A percentile compares a stretch with the other conserved stretches of the same genome.
These are phyloP conservation scores for Halcyon smyrnensis DNA, from an alignment of 2,797 vertebrate species.

Conservation along the genomic window DNA sequence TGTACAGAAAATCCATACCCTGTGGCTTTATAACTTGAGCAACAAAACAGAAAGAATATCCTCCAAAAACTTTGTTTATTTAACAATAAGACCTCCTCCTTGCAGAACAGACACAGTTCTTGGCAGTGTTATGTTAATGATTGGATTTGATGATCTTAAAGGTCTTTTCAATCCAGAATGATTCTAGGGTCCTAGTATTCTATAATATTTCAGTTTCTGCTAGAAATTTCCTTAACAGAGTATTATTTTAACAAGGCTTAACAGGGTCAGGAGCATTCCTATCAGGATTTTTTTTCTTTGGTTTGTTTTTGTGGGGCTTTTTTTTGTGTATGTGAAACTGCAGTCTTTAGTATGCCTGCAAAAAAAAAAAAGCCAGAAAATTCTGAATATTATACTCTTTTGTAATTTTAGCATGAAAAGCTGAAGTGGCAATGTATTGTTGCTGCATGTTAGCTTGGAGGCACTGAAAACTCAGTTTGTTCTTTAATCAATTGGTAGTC, in stretches of 20 bases:
- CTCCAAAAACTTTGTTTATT: background rate
- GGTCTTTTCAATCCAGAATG: background rate
- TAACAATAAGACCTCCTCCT: background rate
- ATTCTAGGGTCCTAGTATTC: background rate
- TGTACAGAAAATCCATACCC: background rate
- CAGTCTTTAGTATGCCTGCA: background rate
- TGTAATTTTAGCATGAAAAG: background rate
- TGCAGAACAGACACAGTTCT: background rate
- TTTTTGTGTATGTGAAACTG: background rate
- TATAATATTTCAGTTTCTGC: background rate
- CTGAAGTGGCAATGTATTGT: background rate
- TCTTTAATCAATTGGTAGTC: background rate
- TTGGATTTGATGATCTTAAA: background rate
- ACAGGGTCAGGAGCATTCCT: background rate
- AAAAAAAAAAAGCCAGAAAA: background rate
- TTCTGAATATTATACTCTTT: background rate
- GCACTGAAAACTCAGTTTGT: background rate
- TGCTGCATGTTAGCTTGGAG: background rate
- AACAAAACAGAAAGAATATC: background rate
- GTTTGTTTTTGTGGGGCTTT: rapidly evolving
- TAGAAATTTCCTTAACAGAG: background rate
- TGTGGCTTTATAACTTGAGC: background rate
- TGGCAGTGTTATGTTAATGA: background rate
- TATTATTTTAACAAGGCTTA: background rate
- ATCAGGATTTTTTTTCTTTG: background rate